A percentile compares a stretch with the other conserved stretches of the same genome.
phyloP scores from a whole-genome alignment of 1,140 invertebrate genomes.

The Theocolax elegans region DNA sequence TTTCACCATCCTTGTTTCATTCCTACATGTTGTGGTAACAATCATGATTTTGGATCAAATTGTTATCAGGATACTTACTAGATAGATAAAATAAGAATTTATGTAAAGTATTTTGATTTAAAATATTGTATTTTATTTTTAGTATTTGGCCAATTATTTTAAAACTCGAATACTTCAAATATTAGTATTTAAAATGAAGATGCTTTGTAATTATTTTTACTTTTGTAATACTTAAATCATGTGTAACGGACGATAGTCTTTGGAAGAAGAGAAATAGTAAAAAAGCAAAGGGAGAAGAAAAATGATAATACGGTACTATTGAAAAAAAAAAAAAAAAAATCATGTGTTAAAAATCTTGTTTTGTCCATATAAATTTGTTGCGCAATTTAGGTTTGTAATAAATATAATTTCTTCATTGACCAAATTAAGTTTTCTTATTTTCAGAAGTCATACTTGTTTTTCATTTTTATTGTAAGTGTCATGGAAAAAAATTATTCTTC shows the following conservation, averaged over 20 bases:
- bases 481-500: too few species aligned
- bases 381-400: not conserved
- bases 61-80: not conserved
- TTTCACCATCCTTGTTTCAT: slow-evolving; percentile 30
- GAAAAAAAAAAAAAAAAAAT: not conserved
- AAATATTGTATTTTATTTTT: not conserved
- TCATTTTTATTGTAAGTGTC: not conserved
- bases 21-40: slow-evolving; percentile 5
- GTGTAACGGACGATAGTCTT: not conserved
- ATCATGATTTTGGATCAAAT: too few species aligned
- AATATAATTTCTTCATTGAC: not conserved
- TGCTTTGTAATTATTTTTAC: slow-evolving; percentile 22
- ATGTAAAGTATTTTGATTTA: slow-evolving; percentile 10
- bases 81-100: not conserved
- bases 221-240: slow-evolving; percentile 21
- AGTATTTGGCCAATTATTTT: not conserved
- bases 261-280: too few species aligned
- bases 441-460: not conserved
- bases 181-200: slow-evolving; percentile 9
- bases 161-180: not conserved
- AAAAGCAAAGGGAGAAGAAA: too few species aligned
- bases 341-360: not conserved
- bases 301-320: too few species aligned
- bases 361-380: too few species aligned
- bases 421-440: not conserved